Percentiles rank a stretch among this genome's conserved stretches.
Conservation (phyloP, 2,888 invertebrate genomes). For the Tipula confusa region DNA sequence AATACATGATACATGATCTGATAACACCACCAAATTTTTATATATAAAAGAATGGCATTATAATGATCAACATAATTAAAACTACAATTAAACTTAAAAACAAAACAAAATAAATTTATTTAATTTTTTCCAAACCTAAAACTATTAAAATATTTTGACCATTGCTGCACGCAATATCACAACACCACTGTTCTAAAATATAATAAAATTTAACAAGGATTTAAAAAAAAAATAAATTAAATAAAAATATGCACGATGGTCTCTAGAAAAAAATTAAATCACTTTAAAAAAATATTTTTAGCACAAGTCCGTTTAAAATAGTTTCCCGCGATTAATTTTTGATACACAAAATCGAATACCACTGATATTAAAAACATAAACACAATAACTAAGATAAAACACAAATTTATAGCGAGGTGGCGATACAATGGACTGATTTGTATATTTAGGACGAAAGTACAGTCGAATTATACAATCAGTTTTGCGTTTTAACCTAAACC, state of each 20-base stretch:
- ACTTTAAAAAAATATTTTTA: neutral
- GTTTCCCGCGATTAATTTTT: neutral
- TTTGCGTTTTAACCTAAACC: neutral
- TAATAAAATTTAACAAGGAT: neutral
- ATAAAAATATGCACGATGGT: neutral
- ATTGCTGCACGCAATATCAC: slow-evolving; percentile 3
- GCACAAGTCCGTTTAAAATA: neutral
- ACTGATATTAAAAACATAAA: neutral
- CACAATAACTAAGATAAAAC: neutral
- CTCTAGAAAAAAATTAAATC: neutral
- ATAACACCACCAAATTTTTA: neutral
- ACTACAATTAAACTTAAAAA: neutral
- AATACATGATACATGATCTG: neutral
- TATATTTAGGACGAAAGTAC: neutral
- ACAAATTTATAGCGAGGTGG: neutral
- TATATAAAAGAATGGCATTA: neutral
- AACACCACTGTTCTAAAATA: neutral
- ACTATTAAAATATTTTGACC: slow-evolving; percentile 9
- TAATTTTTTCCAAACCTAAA: neutral
- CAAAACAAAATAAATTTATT: neutral
- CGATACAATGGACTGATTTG: neutral
- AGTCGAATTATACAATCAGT: neutral
- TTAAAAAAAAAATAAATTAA: neutral
- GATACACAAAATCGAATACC: neutral
- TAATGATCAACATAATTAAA: neutral